Evolutionary conservation across 2,113 vertebrate species (phyloP).

Genomic region (Cromileptes altivelis): DNA sequence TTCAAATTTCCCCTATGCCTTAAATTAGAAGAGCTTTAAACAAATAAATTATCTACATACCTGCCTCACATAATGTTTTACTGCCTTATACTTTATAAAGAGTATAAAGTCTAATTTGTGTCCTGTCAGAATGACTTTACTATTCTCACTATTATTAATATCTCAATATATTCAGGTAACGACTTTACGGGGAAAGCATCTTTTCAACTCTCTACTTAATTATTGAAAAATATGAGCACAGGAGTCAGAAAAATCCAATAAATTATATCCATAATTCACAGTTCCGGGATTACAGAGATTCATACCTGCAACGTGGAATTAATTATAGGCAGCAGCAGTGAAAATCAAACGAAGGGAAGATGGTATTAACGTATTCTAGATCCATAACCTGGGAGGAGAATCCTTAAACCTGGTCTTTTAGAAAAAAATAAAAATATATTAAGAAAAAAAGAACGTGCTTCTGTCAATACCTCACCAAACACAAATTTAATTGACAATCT

Average conservation of each 20-base stretch:
- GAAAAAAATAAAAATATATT: slow-evolving; percentile 57
- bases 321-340: slow-evolving; percentile 74
- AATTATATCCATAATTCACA: slow-evolving; percentile 83
- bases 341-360: slow-evolving; percentile 78
- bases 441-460: slow-evolving; percentile 49
- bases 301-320: slow-evolving; percentile 79
- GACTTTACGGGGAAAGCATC: slow-evolving; percentile 58
- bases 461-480: slow-evolving; percentile 77
- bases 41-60: background rate
- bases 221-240: slow-evolving; percentile 73
- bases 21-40: background rate
- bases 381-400: slow-evolving; percentile 78
- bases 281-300: slow-evolving; percentile 81
- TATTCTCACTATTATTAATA: slow-evolving; percentile 30
- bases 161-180: slow-evolving; percentile 32
- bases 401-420: slow-evolving; percentile 72
- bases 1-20: background rate
- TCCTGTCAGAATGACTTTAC: slow-evolving; percentile 31
- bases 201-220: slow-evolving; percentile 70
- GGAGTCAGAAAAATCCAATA: slow-evolving; percentile 77
- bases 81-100: slow-evolving; percentile 20
- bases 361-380: slow-evolving; percentile 81
- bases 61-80: slow-evolving; percentile 5
- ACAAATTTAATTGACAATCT: slow-evolving; percentile 78
- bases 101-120: slow-evolving; percentile 15